phyloP scores from a whole-genome alignment of 2,113 vertebrate species.

The Andinoacara biseriatus region DNA sequence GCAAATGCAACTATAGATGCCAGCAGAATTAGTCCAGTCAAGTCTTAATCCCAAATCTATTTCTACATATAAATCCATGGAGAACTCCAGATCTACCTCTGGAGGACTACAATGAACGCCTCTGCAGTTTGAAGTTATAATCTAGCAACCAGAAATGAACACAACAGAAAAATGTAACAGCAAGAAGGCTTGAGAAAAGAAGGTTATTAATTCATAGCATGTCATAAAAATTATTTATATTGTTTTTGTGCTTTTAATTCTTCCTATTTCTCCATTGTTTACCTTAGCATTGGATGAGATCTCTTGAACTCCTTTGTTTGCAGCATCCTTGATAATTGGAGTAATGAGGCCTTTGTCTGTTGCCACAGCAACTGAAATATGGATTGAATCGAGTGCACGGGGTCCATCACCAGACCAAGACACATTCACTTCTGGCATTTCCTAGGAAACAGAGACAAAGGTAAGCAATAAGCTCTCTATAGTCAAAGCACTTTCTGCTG shows the following conservation, averaged over 20 bases:
- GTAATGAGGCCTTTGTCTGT: slow-evolving; percentile 93
- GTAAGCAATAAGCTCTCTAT: not conserved
- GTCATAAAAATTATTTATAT: not conserved
- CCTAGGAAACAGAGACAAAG: slow-evolving; percentile 66
- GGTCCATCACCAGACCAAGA: slow-evolving; percentile 89
- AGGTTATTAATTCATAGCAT: not conserved
- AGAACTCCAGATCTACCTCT: not conserved
- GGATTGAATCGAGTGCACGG: slow-evolving; percentile 85
- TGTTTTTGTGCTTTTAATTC: not conserved
- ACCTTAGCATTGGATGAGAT: slow-evolving; percentile 92
- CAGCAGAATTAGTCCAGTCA: not conserved
- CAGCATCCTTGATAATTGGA: slow-evolving; percentile 91
- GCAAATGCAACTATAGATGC: not conserved
- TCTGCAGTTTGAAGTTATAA: not conserved
- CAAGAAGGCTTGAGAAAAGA: not conserved
- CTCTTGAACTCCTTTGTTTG: slow-evolving; percentile 89
- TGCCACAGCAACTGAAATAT: slow-evolving; percentile 94
- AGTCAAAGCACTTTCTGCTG: not conserved
- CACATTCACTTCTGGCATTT: slow-evolving; percentile 94
- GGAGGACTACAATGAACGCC: not conserved
- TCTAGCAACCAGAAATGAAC: not conserved
- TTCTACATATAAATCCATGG: not conserved
- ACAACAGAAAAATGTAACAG: not conserved
- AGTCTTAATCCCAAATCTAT: slow-evolving; percentile 1
- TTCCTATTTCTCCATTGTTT: not conserved